Base-by-base conservation (phyloP, 1,140 invertebrate genomes). In the Araneus ventricosus region DNA sequence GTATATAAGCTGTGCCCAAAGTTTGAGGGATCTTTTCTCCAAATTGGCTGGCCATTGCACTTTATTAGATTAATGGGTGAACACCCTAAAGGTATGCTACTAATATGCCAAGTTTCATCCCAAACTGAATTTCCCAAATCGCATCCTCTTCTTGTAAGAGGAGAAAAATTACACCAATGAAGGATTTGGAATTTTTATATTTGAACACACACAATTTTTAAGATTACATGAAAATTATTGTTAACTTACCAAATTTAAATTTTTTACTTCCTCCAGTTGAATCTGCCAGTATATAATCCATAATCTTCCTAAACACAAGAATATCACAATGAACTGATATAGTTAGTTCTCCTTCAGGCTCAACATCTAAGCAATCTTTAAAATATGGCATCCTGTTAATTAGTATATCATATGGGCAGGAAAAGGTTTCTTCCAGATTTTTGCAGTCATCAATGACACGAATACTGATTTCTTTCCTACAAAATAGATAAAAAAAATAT, bases 271-370 rank as follows among this genome's bases (percentile, higher is more conserved):
- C 93, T 59, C 30, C 22, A 30, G 34, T 17, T 34, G 88, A 79
- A 59, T 90, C 90, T 57, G 82, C n/a, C 27, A 41, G 17, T 8
- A 93, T 94, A 57, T 92, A 94, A 79, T 88, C 89, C 93, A 94
- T 94, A 20, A 94, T 89, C n/a, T 85, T 89, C 57, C 84, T 90
- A 70, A 94, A 94, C 1, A 94, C 93, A 30, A 80, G 84, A 57
- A 94, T 89, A 37, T 94, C 93, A 92, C 93, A 94, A 59, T 94
- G 93, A 24, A 94, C 93, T 75, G 93, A 92, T 92, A 94, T 94
- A n/a, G 88, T 87, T 2, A 94, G 37, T 52, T 94, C 93, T 86
- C 90, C 91, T 61, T 90, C 93, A 30, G 89, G 89, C 39, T 92
- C 93, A 22, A 52, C 37, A 75, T 91, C 86, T 34, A 94, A 89